Base-by-base conservation (phyloP, 2,113 vertebrate genomes). In the Lutjanus erythropterus region DNA sequence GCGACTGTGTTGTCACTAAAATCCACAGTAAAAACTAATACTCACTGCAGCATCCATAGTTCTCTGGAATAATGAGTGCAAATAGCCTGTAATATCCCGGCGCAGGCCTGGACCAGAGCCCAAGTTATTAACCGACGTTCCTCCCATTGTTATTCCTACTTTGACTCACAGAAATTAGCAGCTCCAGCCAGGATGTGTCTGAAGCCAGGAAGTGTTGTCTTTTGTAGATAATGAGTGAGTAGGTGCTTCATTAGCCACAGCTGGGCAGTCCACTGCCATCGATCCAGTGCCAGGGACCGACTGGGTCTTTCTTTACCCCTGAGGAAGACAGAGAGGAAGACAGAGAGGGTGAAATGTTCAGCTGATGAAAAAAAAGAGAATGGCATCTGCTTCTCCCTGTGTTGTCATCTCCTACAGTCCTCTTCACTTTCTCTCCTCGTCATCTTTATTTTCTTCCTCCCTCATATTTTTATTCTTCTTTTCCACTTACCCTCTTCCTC, bases 241-340 rank as follows among this genome's bases (percentile, higher is more conserved):
- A n/a, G 49, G 83, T 31, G 85, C 77, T 68, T 67, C 75, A 87
- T 87, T 84, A 89, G 69, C 72, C 65, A 42, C 81, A 83, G 85
- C 83, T 82, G 83, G 75, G 35, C 46, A 47, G 66, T 44, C 46
- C 27, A 9, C 71, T 21, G 14, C n/a, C 72, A 77, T 79, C 41
- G 31, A 76, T 86, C 56, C 29, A 25, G 15, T 10, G 62, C 66
- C 74, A 53, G 46, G 0, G 49, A 33, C 64, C 78, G 80, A 83
- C 71, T 67, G 78, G 69, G 15, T 50, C 29, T n/a, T 21, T 86
- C 25, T 56, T 47, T 31, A 66, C 11, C 29, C 53, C 8, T 3
- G 29, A 25, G 25, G 31, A n/a, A 41, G 23, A 16, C 9, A 61
- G 23, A 6, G 33, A 37, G 27, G 15, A 31, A 47, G 23, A 16